Evolutionary conservation across 2,113 vertebrate genomes (phyloP).

Genomic region (Ochotona curzoniae): DNA sequence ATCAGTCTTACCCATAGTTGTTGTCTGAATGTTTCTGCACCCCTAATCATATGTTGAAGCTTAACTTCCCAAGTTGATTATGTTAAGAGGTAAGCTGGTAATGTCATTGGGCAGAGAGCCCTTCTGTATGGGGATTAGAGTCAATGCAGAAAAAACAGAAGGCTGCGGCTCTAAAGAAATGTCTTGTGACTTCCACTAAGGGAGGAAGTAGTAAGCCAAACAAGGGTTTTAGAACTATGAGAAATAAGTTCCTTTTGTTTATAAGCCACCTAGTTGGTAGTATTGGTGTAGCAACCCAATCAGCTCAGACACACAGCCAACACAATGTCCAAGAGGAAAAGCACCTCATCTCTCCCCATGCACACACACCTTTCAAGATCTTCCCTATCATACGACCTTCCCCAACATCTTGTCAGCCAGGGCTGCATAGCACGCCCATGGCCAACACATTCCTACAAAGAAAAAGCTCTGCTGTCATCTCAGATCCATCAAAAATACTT

Average conservation of each 20-base stretch:
- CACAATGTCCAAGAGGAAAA: not conserved
- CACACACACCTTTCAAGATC: not conserved
- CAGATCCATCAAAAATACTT: not conserved
- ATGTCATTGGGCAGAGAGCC: not conserved
- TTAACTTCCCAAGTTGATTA: not conserved
- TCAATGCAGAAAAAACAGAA: too few species aligned
- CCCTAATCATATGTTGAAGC: not conserved
- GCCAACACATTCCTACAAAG: not conserved
- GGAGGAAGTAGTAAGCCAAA: not conserved
- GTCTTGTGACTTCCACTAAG: not conserved
- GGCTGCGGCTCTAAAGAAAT: not conserved
- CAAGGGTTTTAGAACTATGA: not conserved
- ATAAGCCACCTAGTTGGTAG: not conserved
- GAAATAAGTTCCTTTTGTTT: not conserved
- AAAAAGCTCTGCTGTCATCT: not conserved
- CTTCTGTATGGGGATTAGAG: not conserved
- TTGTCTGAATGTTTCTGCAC: not conserved
- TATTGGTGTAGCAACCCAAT: not conserved
- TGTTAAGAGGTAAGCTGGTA: not conserved
- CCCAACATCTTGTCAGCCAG: not conserved
- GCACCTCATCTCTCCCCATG: not conserved
- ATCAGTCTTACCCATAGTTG: not conserved
- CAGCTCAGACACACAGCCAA: not conserved
- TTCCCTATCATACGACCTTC: not conserved
- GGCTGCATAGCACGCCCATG: not conserved